Percentiles rank a stretch among this genome's conserved stretches.
Evolutionary conservation across 1,140 invertebrate genomes (phyloP).

Genomic region (Ips typographus): DNA sequence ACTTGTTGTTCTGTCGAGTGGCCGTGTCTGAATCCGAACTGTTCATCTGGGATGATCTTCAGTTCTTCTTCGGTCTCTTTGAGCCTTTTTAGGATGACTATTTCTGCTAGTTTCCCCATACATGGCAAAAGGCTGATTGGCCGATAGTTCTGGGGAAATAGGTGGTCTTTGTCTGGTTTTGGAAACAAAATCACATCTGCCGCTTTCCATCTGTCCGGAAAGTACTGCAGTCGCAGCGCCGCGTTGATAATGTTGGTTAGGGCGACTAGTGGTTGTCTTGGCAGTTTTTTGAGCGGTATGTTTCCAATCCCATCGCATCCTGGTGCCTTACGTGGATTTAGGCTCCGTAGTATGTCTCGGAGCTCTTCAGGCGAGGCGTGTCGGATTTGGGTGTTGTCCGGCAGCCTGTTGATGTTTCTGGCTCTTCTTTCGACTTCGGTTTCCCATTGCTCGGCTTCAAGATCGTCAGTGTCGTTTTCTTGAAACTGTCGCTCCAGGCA

Average conservation of each 20-base stretch:
- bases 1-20: constrained; percentile 29
- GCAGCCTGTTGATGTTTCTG: not conserved
- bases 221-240: constrained; percentile 43
- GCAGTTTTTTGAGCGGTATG: constrained; percentile 41
- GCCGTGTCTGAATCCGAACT: constrained; percentile 40
- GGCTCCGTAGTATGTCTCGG: not conserved
- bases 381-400: not conserved
- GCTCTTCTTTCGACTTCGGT: not conserved
- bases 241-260: constrained; percentile 42
- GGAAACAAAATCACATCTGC: not conserved
- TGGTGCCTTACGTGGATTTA: constrained; percentile 40
- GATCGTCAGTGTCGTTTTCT: not conserved
- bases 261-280: constrained; percentile 25
- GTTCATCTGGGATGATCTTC: constrained; percentile 36
- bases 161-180: not conserved
- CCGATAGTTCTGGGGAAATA: constrained; percentile 28
- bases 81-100: constrained; percentile 32
- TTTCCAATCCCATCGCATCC: constrained; percentile 43
- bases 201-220: constrained; percentile 41
- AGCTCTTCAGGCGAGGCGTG: not conserved
- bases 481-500: not conserved
- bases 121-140: constrained; percentile 41
- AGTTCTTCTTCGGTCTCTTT: constrained; percentile 28
- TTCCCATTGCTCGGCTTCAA: not conserved
- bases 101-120: constrained; percentile 39